Percentiles rank a stretch among this genome's conserved stretches.
Evolutionary conservation across 2,888 invertebrate genomes (phyloP).

Genomic region (Vanessa cardui): DNA sequence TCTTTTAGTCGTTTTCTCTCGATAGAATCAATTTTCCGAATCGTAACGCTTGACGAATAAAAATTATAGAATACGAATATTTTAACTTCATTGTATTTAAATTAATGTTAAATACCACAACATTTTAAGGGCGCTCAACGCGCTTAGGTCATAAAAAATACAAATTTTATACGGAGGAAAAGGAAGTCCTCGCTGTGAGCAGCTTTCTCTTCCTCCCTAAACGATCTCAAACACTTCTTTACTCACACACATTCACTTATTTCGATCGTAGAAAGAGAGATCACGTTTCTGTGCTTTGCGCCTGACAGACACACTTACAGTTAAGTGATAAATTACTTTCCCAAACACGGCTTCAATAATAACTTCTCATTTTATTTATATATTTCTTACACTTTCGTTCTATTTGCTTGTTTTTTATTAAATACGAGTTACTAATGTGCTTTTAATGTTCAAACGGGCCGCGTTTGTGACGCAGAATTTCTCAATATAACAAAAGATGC

Average conservation of each 20-base stretch:
- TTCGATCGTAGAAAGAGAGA: not conserved
- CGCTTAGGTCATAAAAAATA: not conserved
- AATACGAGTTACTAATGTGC: no score
- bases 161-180: not conserved
- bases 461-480: no score
- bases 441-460: no score
- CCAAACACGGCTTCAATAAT: not conserved
- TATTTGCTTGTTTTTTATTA: no score
- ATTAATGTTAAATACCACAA: no score
- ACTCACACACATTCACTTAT: not conserved
- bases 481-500: no score
- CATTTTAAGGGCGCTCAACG: no score
- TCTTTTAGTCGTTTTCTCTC: no score
- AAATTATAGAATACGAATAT: no score
- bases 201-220: conserved; percentile 1
- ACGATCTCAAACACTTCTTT: not conserved
- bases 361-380: not conserved
- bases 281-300: not conserved
- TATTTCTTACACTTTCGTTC: not conserved
- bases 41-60: no score
- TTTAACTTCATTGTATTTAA: no score
- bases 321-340: not conserved
- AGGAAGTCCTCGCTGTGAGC: not conserved
- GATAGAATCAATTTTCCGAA: no score
- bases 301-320: not conserved